A percentile compares a stretch with the other conserved stretches of the same genome.
phyloP scores from a whole-genome alignment of 1,140 invertebrate genomes.

The Hypsibius dujardini region DNA sequence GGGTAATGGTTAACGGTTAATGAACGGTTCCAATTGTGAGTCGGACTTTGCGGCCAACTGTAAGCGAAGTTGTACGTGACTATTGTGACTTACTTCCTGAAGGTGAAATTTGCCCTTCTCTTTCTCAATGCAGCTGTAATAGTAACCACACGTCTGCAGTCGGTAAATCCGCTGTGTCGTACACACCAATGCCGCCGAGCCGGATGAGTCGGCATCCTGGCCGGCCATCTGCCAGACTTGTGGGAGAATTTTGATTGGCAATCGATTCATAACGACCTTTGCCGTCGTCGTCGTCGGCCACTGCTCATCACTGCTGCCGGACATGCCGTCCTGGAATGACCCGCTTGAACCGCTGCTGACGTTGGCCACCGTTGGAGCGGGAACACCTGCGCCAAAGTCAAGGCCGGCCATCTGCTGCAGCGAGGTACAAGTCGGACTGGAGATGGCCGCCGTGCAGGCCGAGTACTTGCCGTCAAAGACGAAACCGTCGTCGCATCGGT shows the following conservation, averaged over 20 bases:
- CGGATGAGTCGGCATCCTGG: neutral
- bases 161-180: conserved; percentile 10
- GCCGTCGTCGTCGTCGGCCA: neutral
- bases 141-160: conserved; percentile 15
- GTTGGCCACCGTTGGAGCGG: neutral
- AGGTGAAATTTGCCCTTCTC: neutral
- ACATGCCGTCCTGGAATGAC: neutral
- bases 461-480: neutral
- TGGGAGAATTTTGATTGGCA: neutral
- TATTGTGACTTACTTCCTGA: conserved; percentile 11
- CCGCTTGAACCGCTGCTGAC: neutral
- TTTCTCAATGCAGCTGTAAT: conserved; percentile 11
- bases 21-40: too few relatives aligned
- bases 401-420: neutral
- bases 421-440: neutral
- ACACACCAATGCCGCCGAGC: neutral
- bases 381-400: neutral
- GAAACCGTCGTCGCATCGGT: conserved; percentile 1
- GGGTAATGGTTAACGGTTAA: too few relatives aligned
- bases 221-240: conserved; percentile 4
- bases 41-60: too few relatives aligned
- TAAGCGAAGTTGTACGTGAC: too few relatives aligned
- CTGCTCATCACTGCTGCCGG: neutral
- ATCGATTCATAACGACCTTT: neutral
- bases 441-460: neutral